These are phyloP conservation scores for Drosophila paranaensis DNA, from an alignment of 2,888 invertebrate genomes.

Conservation along the genomic window DNA sequence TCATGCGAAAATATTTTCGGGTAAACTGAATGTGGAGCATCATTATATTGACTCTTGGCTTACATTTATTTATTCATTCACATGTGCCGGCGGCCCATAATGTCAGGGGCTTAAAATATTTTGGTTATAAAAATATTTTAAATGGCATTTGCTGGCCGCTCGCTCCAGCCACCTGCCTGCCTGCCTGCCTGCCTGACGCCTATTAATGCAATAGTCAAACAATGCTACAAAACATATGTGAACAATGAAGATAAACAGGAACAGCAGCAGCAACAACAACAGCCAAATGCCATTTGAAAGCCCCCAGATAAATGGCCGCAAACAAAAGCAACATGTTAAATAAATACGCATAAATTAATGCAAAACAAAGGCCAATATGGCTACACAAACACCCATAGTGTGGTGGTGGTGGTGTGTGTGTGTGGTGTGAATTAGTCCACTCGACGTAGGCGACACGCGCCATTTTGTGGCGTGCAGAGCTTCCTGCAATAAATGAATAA, in stretches of 20 bases:
- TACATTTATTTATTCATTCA: background rate
- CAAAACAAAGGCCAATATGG: conserved; percentile 47
- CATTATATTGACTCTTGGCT: conserved; percentile 4
- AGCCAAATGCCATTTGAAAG: conserved; percentile 25
- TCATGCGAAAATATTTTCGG: background rate
- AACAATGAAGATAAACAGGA: conserved; percentile 13
- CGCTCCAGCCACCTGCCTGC: background rate
- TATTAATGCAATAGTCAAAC: conserved; percentile 30
- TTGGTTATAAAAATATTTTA: background rate
- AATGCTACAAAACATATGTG: conserved; percentile 23
- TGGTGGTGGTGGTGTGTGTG: background rate
- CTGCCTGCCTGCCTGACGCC: background rate
- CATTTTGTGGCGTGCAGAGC: conserved; percentile 9
- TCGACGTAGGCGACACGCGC: conserved; percentile 24
- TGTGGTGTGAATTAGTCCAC: conserved; percentile 25
- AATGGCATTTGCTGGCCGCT: background rate
- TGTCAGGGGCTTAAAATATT: background rate
- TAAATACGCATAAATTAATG: conserved; percentile 55
- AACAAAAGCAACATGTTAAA: conserved; percentile 48
- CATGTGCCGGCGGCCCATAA: background rate
- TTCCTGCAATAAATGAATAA: conserved; percentile 27
- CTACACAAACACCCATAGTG: conserved; percentile 3
- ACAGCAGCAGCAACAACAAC: conserved; percentile 1
- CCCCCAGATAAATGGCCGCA: conserved; percentile 29
- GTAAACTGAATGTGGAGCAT: background rate